Base-by-base conservation (phyloP, 2,888 invertebrate species). In the Ornithoptera alexandrae region DNA sequence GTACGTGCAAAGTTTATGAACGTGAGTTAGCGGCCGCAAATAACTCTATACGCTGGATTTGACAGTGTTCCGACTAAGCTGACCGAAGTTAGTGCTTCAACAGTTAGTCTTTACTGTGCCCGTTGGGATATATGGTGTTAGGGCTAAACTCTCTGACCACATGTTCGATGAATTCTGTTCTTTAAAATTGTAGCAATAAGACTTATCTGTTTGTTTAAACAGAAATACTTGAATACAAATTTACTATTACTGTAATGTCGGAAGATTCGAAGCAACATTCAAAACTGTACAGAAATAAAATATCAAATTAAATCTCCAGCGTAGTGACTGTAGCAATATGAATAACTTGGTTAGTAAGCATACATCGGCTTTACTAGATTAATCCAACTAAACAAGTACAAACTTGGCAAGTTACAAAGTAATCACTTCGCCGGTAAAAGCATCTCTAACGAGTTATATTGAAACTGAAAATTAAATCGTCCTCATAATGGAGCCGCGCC, bases 401-500 rank as follows among this genome's bases (percentile, higher is more conserved):
- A 58, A 57, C 22, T 20, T 22, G 36, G 39, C 22, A 22, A 62
- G 39, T 39, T 46, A 62, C 57, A 59, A 58, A 46, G 24, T 39
- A 46, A 10, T 50, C 46, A 50, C 68, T 68, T 63, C 8, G 18
- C 62, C n/a, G 56, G 62, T 68, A 68, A 68, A 68, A 68, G 68
- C 68, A 68, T 68, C 62, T 42, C 57, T 68, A 68, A 68, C 62
- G 58, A 68, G 68, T 68, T 68, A 68, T 68, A 68, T 68, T 63
- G 68, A 30, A 63, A 63, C 68, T 50, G 63, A 53, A 62, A 57
- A 67, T 67, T 61, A 67, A 67, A 53, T 67, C 56, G 24, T 62
- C 62, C 61, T 53, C 67, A 67, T 39, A 67, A 67, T 67, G 66
- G 59, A 67, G 60, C 50, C 10, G 20, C 20, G 56, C 56, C 56